Evolutionary conservation across 2,797 vertebrate species (phyloP), one percentile per base, ranked within the genome.

Genomic region (Lagorchestes hirsutus): DNA sequence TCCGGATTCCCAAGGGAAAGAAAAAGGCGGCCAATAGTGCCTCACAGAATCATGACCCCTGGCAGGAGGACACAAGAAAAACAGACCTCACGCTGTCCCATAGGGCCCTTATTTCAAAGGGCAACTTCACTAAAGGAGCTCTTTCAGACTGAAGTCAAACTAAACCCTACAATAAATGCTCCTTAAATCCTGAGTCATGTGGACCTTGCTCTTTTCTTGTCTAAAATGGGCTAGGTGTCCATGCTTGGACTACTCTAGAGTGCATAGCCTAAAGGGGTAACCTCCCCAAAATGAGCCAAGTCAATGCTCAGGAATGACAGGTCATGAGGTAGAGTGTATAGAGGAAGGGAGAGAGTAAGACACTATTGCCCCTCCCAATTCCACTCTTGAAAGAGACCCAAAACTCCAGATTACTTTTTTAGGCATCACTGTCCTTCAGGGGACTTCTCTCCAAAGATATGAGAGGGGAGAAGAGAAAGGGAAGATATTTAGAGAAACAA

Each of bases 1-100:
- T 87, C 74, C 74, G 40, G 74, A 87, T 87, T 87, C 74, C 74
- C 74, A 87, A 50, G 74, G 74, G 40, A 87, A 87, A 87, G 34
- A 74, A 87, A 87, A 87, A 50, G 40, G 22, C 8, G 40, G 74
- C 74, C 40, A 87, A 87, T 28, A 87, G 74, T 87, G 74, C 40
- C 24, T 50, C 74, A 87, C 40, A 87, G 74, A 46, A 87, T 50
- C 74, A 87, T 50, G 74, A 87, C 74, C 74, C 74, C 50, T 87
- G 74, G 74, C 74, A 87, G 74, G 40, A 87, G 74, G 40, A 27
- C 74, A 87, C 40, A 87, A 87, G 74, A 87, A 50, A 87, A 87
- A 87, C 74, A 87, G 74, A 27, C 40, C 34, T 40, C 74, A 87
- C 0, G 40, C 74, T 50, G 74, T 27, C 74, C 74, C 74, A 87